Percentiles rank a stretch among this genome's conserved stretches.
Conservation (phyloP, 1,140 invertebrate species). For the Drosophila kanapiae region DNA sequence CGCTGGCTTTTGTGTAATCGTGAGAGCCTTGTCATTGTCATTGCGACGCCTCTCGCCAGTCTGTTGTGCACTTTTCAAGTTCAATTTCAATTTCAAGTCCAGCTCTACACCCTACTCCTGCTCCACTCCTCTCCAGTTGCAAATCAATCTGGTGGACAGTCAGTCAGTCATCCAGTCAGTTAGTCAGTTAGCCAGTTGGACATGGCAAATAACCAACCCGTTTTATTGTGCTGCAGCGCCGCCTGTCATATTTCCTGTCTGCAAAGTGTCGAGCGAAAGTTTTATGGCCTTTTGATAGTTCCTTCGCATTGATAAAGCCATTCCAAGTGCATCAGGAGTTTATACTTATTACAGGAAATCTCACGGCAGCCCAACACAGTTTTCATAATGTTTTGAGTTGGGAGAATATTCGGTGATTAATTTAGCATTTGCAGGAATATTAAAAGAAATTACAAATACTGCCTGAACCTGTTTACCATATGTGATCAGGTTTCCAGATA, state of each 20-base stretch:
- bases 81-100: slow-evolving; percentile 77
- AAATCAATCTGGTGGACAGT: slow-evolving; percentile 53
- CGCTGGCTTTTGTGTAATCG: slow-evolving; percentile 54
- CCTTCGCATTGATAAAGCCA: slow-evolving; percentile 39
- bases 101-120: slow-evolving; percentile 1
- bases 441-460: too few species aligned
- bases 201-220: slow-evolving; percentile 60
- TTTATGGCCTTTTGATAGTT: slow-evolving; percentile 58
- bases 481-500: neutral
- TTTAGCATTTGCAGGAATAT: neutral
- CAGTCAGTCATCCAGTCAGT: slow-evolving; percentile 30
- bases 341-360: slow-evolving; percentile 51
- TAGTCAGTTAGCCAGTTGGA: slow-evolving; percentile 34
- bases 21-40: slow-evolving; percentile 59
- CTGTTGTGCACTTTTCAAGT: slow-evolving; percentile 77
- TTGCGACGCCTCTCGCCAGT: slow-evolving; percentile 37
- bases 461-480: neutral
- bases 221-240: slow-evolving; percentile 31
- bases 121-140: slow-evolving; percentile 34
- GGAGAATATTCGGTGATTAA: neutral
- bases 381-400: slow-evolving; percentile 4
- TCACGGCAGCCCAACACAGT: slow-evolving; percentile 6
- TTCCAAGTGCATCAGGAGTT: slow-evolving; percentile 11
- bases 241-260: slow-evolving; percentile 68
- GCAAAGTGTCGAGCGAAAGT: slow-evolving; percentile 58